Base-by-base conservation (phyloP, 2,797 vertebrate genomes). In the Onychomys arenicola region DNA sequence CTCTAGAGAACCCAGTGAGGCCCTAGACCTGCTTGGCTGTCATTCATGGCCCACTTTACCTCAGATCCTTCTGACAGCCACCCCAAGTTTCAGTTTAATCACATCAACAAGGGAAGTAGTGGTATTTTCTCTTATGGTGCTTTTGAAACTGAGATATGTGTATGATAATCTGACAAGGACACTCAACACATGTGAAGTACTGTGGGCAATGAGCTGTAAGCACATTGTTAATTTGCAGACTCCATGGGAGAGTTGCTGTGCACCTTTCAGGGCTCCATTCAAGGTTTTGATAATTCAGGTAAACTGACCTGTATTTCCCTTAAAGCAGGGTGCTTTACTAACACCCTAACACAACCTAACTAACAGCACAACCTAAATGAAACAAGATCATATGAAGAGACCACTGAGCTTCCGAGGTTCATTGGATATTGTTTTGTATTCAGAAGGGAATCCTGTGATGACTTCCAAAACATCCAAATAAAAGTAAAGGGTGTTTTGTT, bases 201-300 rank as follows among this genome's bases (percentile, higher is more conserved):
- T 59, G 16, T 9, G 8, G 16, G 59, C 8, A 1, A 63, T 32
- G n/a, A 59, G 4, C 25, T 82, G 6, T 12, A 82, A 59, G 23
- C 12, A 25, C 6, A 12, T 63, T 43, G 21, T 83, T 43, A 32
- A 29, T 19, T 29, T 63, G 37, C 57, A 71, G 25, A 6, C 25
- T 3, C 16, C 25, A 10, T 4, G 11, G 6, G 23, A 81, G n/a
- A 17, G 57, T 46, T 1, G 2, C 23, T 4, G 1, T 29, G 6
- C n/a, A 46, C 83, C 25, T 75, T 25, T 1, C 14, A 67, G 40
- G n/a, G 49, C 14, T 83, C 40, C 46, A 46, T 25, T 82, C 19
- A 67, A 21, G 34, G 2, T 12, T 59, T 34, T 19, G 43, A 23
- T 43, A 5, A 25, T 76, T 63, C 43, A 23, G 23, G 75, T 81